Base-by-base conservation (phyloP, 1,140 invertebrate species). In the Macrocentrus cingulum region DNA sequence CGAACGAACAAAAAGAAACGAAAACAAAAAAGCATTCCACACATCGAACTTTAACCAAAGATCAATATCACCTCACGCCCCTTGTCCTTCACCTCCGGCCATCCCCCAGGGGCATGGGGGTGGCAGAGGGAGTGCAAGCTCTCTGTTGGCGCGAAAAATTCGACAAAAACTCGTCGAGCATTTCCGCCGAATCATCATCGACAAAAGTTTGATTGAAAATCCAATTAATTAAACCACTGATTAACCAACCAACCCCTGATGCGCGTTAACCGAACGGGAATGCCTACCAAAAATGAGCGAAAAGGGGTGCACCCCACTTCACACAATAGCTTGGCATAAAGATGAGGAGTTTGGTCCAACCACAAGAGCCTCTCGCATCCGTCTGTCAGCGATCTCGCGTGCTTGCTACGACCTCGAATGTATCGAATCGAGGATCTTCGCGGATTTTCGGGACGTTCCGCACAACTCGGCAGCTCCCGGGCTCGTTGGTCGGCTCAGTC, bases 351-450 rank as follows among this genome's bases (percentile, higher is more conserved):
- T 29, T 4, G 13, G 11, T n/a, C 36, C 36, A 39, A 3, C 13
- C 3, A 44, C 18, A 11, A 44, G 41, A 44, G 6, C 15, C 41
- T 44, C 18, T 18, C 13, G 41, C 19, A 22, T 8, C 6, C 9
- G 18, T 22, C 9, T 37, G 18, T 37, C 16, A 19, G 29, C 29
- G 34, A 11, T 37, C 41, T 50, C 15, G 42, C 16, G 19, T 37
- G 8, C 20, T 13, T 22, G 19, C 7, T 18, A 34, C 62, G 64
- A 65, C 67, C 55, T 62, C 64, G 61, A 66, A 58, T 63, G 68
- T 66, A 71, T 70, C 65, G 63, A 71, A 67, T 75, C 68, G 72
- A 69, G 69, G 71, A 74, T 74, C 72, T 76, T 73, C 71, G 72
- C 72, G 66, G 67, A 68, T 68, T 72, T 75, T 75, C 73, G 71